Evolutionary conservation across 2,888 invertebrate genomes (phyloP).

Genomic region (Amblyteles armatorius): DNA sequence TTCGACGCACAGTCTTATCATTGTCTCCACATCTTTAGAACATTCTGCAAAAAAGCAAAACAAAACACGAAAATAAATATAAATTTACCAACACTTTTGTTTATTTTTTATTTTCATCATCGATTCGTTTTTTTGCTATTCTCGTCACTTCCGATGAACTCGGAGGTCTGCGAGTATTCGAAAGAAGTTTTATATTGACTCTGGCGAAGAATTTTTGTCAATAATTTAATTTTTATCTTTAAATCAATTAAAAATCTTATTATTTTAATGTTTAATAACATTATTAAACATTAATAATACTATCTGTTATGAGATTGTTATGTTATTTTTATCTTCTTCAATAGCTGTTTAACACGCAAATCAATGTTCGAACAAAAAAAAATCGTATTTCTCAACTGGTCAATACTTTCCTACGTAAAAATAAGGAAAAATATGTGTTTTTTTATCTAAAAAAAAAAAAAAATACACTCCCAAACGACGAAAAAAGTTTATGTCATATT

Average conservation of each 20-base stretch:
- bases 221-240: background rate
- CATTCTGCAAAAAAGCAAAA: slow-evolving; percentile 81
- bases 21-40: slow-evolving; percentile 93
- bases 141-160: background rate
- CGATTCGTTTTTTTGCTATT: background rate
- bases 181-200: background rate
- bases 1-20: slow-evolving; percentile 91
- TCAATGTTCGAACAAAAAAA: too few species aligned
- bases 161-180: background rate
- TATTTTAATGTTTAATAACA: background rate
- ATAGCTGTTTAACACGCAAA: too few species aligned
- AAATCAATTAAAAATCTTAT: background rate
- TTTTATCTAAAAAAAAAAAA: too few species aligned
- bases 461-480: too few species aligned
- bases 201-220: background rate
- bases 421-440: too few species aligned
- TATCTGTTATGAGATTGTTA: too few species aligned
- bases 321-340: too few species aligned
- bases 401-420: too few species aligned
- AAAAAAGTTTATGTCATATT: too few species aligned
- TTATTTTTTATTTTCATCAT: background rate
- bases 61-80: slow-evolving; percentile 3
- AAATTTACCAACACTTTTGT: background rate
- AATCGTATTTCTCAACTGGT: too few species aligned
- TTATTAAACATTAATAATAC: background rate